Evolutionary conservation across 2,113 vertebrate genomes (phyloP).

Genomic region (Syngnathus scovelli): DNA sequence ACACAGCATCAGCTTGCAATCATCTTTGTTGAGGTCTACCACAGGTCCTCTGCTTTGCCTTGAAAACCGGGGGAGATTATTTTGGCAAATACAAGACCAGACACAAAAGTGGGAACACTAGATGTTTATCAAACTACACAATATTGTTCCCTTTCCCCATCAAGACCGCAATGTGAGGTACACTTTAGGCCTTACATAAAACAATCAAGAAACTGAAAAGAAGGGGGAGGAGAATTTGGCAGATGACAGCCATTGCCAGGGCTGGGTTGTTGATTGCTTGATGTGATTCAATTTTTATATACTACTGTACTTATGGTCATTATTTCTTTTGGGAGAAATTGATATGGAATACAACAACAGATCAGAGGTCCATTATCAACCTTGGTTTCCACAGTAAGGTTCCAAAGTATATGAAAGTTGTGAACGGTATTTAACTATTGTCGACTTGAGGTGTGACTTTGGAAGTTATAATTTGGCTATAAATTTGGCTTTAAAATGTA

Average conservation of each 20-base stretch:
- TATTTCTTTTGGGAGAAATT: background rate
- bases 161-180: no score
- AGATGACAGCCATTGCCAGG: background rate
- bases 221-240: background rate
- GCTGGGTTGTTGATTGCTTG: background rate
- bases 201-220: conserved; percentile 9
- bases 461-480: background rate
- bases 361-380: background rate
- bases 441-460: background rate
- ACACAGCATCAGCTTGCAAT: conserved; percentile 43
- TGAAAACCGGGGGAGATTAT: no score
- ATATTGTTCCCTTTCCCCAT: no score
- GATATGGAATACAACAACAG: background rate
- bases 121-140: no score
- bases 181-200: conserved; percentile 25
- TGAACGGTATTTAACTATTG: background rate
- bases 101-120: no score
- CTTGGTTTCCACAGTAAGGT: background rate
- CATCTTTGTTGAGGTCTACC: conserved; percentile 37
- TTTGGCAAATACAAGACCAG: no score
- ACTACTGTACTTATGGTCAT: background rate
- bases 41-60: no score
- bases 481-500: background rate
- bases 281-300: background rate
- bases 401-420: background rate